These are phyloP conservation scores for Patella pellucida DNA, from an alignment of 2,888 invertebrate genomes.

Conservation along the genomic window DNA sequence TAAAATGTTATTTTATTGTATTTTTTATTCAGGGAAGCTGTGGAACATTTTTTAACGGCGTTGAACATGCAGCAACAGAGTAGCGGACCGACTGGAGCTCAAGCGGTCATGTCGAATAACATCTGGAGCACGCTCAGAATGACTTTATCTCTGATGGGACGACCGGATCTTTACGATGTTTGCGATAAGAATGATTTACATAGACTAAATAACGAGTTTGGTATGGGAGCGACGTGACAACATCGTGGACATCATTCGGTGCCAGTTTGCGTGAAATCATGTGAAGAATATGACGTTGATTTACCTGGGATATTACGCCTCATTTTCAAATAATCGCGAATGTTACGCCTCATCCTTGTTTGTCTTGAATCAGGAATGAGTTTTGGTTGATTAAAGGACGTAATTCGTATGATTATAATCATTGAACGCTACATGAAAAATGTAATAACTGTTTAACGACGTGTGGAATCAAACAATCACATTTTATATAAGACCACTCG, in stretches of 20 bases:
- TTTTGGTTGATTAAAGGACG: too few species aligned
- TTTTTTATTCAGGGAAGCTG: constrained; percentile 81
- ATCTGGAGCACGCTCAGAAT: constrained; percentile 95
- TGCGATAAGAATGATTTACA: constrained; percentile 74
- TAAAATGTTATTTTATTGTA: background rate
- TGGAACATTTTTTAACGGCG: constrained; percentile 93
- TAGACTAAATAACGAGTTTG: constrained; percentile 67
- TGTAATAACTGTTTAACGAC: too few species aligned
- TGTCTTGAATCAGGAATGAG: too few species aligned
- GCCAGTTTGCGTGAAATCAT: background rate
- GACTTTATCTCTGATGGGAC: constrained; percentile 84
- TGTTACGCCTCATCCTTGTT: constrained; percentile 15
- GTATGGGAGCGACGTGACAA: constrained; percentile 45
- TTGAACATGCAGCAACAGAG: constrained; percentile 89
- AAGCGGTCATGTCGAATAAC: constrained; percentile 83
- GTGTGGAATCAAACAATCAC: too few species aligned
- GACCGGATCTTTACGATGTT: constrained; percentile 74
- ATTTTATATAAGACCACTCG: too few species aligned
- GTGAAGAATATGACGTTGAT: constrained; percentile 1
- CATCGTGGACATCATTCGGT: background rate
- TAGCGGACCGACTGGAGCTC: constrained; percentile 74
- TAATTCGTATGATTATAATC: too few species aligned
- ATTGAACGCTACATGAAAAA: too few species aligned
- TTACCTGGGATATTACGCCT: constrained; percentile 24
- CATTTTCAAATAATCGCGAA: background rate